Conservation (phyloP, 2,113 vertebrate species). For the Crotalus tigris region DNA sequence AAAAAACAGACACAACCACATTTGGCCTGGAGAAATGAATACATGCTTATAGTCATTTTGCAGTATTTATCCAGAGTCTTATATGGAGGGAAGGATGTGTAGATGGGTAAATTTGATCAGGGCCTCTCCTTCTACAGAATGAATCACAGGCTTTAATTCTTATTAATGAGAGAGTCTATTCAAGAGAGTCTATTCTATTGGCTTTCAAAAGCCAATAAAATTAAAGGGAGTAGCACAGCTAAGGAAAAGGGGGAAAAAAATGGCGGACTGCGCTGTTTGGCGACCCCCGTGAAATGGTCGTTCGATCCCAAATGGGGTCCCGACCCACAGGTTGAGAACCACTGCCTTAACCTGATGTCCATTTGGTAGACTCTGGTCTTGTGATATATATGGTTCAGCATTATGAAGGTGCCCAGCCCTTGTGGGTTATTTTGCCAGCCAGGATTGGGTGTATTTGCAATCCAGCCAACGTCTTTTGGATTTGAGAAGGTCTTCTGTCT, state of each 20-base stretch:
- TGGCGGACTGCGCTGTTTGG: no score
- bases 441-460: neutral
- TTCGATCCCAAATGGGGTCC: no score
- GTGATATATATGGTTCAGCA: neutral
- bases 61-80: neutral
- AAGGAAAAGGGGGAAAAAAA: no score
- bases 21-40: neutral
- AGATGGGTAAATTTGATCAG: neutral
- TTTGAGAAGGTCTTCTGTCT: slow-evolving; percentile 17
- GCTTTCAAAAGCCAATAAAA: no score
- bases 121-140: neutral
- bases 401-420: neutral
- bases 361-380: neutral
- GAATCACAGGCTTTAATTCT: neutral
- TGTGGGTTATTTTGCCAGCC: neutral
- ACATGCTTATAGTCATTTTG: no score
- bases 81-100: neutral
- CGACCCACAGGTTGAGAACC: no score
- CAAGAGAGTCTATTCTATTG: no score
- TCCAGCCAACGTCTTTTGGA: neutral
- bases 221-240: no score
- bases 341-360: neutral
- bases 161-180: neutral
- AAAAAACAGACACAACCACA: no score
- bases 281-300: no score